A percentile compares a stretch with the other conserved stretches of the same genome.
phyloP scores from a whole-genome alignment of 1,140 invertebrate species.

The Mercenaria mercenaria region DNA sequence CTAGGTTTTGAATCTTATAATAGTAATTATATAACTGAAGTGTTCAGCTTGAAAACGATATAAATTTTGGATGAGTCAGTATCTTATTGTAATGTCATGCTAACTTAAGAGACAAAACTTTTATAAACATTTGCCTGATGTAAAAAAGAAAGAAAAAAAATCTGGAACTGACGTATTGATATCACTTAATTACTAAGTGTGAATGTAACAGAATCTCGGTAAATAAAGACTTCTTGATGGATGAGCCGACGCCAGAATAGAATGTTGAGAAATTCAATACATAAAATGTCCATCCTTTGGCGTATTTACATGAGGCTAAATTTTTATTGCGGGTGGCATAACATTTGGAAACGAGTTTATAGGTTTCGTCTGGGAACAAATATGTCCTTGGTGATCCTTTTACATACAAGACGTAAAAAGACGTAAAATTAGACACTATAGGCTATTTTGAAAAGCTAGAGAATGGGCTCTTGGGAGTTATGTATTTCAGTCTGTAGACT shows the following conservation, averaged over 20 bases:
- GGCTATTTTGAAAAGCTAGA: too few species aligned
- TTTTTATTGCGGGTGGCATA: neutral
- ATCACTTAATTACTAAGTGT: conserved; percentile 27
- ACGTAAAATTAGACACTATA: too few species aligned
- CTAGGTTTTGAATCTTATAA: neutral
- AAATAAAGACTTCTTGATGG: neutral
- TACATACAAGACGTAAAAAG: neutral
- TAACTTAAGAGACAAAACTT: neutral
- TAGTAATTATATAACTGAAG: conserved; percentile 12
- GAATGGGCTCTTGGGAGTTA: too few species aligned
- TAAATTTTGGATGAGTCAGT: neutral
- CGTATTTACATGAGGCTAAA: neutral
- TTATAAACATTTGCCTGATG: neutral
- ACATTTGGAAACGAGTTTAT: neutral
- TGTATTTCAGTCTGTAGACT: too few species aligned
- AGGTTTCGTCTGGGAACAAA: neutral
- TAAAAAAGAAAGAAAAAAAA: neutral
- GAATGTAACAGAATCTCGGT: neutral
- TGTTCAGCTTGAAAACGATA: neutral
- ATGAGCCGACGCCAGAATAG: neutral
- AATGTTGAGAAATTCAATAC: neutral
- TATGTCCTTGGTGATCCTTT: neutral
- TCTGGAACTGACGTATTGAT: neutral
- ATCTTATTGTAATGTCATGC: neutral
- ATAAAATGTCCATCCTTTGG: neutral